Conservation (phyloP, 2,888 invertebrate genomes). For the Orthosia incerta region DNA sequence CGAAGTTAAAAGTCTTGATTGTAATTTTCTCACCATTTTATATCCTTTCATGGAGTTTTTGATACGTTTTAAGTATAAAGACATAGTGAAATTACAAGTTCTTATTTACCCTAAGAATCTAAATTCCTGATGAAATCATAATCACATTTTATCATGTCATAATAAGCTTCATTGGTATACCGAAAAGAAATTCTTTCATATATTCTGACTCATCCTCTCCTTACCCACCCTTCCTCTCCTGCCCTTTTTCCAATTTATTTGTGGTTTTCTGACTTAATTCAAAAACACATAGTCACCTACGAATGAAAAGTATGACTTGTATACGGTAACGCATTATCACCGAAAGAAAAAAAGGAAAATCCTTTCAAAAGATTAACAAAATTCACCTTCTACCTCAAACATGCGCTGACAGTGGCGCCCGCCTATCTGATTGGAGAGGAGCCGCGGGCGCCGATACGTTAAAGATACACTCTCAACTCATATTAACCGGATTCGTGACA, state of each 20-base stretch:
- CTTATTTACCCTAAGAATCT: neutral
- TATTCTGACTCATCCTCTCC: neutral
- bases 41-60: neutral
- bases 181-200: neutral
- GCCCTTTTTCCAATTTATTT: too few relatives aligned
- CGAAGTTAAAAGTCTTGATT: neutral
- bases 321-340: neutral
- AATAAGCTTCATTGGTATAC: neutral
- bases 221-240: too few relatives aligned
- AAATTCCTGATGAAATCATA: neutral
- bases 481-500: constrained; percentile 59
- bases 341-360: neutral
- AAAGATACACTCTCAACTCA: constrained; percentile 56
- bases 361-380: neutral
- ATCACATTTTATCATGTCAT: neutral
- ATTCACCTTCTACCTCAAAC: constrained; percentile 24
- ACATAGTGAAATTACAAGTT: neutral
- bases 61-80: neutral
- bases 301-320: too few relatives aligned
- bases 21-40: neutral
- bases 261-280: too few relatives aligned
- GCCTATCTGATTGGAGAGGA: constrained; percentile 46
- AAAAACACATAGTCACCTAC: too few relatives aligned
- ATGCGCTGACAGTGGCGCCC: constrained; percentile 51
- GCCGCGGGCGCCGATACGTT: constrained; percentile 69